phyloP scores from a whole-genome alignment of 2,113 vertebrate genomes.

The Misgurnus anguillicaudatus region DNA sequence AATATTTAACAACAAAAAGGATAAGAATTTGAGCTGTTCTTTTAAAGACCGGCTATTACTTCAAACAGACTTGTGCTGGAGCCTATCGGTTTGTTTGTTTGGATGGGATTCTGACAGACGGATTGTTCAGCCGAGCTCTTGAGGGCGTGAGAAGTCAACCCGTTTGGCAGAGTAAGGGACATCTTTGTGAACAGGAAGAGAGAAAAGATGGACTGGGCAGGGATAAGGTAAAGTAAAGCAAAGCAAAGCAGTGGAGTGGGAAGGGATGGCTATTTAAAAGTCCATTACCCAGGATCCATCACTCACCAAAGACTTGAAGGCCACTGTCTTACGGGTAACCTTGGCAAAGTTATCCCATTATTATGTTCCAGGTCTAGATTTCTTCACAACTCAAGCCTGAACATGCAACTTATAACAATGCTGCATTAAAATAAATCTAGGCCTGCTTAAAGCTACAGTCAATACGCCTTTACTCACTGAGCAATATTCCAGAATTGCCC shows the following conservation, averaged over 20 bases:
- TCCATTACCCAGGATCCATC: slow-evolving; percentile 40
- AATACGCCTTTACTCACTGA: slow-evolving; percentile 5
- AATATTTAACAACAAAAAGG: neutral
- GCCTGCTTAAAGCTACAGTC: neutral
- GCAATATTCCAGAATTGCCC: slow-evolving; percentile 7
- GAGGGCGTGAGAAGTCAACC: neutral
- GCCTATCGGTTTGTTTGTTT: neutral
- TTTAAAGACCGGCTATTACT: neutral
- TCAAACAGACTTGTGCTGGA: neutral
- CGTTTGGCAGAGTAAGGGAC: slow-evolving; percentile 9
- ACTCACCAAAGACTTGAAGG: slow-evolving; percentile 22
- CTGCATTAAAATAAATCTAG: neutral
- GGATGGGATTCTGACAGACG: slow-evolving; percentile 28
- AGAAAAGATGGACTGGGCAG: no score
- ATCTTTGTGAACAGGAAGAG: neutral
- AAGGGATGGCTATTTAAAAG: neutral
- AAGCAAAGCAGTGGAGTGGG: no score
- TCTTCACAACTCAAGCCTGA: neutral
- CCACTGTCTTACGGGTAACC: neutral
- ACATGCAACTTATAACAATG: neutral
- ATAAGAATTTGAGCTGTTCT: neutral
- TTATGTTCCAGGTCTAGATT: neutral
- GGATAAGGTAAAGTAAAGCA: no score
- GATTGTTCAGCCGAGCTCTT: neutral
- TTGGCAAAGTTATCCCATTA: neutral